Percentiles rank a stretch among this genome's conserved stretches.
Conservation (phyloP, 2,113 vertebrate genomes). For the Corydoras maculifer region DNA sequence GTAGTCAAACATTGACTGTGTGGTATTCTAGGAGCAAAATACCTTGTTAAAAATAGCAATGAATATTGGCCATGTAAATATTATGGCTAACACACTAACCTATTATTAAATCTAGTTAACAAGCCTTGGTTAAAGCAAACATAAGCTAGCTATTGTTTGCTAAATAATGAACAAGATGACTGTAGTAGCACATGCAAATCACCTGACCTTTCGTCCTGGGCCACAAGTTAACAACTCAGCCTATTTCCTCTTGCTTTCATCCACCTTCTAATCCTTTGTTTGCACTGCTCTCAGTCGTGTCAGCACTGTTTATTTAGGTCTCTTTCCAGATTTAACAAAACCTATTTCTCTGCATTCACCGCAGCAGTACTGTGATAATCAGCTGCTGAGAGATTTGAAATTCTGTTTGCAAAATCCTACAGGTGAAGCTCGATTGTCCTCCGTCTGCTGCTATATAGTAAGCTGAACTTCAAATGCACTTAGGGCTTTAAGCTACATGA, state of each 20-base stretch:
- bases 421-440: constrained; percentile 23
- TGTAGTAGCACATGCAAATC: constrained; percentile 34
- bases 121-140: no score
- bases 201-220: constrained; percentile 26
- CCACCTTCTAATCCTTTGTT: constrained; percentile 66
- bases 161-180: no score
- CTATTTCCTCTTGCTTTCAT: constrained; percentile 62
- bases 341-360: constrained; percentile 39
- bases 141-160: no score
- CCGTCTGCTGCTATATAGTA: constrained; percentile 15
- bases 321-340: constrained; percentile 51
- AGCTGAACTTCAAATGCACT: no score
- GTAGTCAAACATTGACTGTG: no score
- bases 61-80: no score
- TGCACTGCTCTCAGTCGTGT: constrained; percentile 65
- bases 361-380: constrained; percentile 52
- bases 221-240: constrained; percentile 44
- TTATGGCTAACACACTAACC: no score
- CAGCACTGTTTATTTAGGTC: constrained; percentile 67
- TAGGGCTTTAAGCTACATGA: no score
- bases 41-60: no score
- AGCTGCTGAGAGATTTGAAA: constrained; percentile 55
- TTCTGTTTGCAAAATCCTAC: constrained; percentile 59
- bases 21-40: no score
- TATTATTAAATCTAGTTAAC: no score